These are phyloP conservation scores for Sycophila texana DNA, from an alignment of 2,888 invertebrate genomes.

Conservation along the genomic window DNA sequence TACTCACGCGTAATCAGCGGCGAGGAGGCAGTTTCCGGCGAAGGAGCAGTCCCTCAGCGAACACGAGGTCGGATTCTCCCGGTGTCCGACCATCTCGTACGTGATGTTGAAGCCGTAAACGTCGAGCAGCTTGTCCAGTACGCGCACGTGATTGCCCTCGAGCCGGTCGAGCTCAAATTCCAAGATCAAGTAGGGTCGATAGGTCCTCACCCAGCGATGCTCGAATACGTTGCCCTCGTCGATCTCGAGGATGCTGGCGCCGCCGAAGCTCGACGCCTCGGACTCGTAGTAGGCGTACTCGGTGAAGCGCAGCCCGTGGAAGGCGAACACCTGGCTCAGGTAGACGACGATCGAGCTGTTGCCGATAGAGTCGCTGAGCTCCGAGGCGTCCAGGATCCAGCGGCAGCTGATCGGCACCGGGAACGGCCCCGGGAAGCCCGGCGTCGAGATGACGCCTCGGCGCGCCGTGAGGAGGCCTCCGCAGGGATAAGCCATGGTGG, in stretches of 20 bases:
- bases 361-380: constrained; percentile 63
- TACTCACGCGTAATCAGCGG: constrained; percentile 84
- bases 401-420: constrained; percentile 89
- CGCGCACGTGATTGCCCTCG: constrained; percentile 90
- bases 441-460: constrained; percentile 87
- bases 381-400: constrained; percentile 91
- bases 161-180: constrained; percentile 84
- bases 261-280: constrained; percentile 80
- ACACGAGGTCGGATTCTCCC: constrained; percentile 81
- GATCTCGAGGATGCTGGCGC: constrained; percentile 82
- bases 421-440: constrained; percentile 89
- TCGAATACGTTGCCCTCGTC: constrained; percentile 85
- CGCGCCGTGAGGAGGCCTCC: constrained; percentile 82
- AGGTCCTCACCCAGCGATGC: constrained; percentile 79
- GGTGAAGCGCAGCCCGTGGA: constrained; percentile 85
- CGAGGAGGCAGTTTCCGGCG: constrained; percentile 89
- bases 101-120: constrained; percentile 96
- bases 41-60: constrained; percentile 89
- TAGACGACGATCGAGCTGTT: constrained; percentile 89
- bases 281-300: constrained; percentile 87
- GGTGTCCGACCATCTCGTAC: constrained; percentile 84
- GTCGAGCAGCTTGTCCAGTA: constrained; percentile 86
- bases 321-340: constrained; percentile 91
- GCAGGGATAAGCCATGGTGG: constrained; percentile 72
- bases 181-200: constrained; percentile 86